These are phyloP conservation scores for Hemaris fuciformis DNA, from an alignment of 2,888 invertebrate genomes.

Conservation along the genomic window DNA sequence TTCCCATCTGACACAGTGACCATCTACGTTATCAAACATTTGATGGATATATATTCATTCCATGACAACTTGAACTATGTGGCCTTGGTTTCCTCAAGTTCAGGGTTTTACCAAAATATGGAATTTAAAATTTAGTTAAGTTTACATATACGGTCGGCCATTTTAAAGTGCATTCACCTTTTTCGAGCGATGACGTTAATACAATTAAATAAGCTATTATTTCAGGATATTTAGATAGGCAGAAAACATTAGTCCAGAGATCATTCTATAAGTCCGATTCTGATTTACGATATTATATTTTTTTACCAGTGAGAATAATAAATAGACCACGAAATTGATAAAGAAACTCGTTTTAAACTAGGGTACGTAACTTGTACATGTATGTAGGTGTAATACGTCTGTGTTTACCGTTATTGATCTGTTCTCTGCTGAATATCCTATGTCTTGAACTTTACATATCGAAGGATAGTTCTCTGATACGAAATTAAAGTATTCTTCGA, in stretches of 20 bases:
- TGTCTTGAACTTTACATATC: conserved; percentile 34
- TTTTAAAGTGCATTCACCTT: no score
- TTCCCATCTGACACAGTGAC: conserved; percentile 84
- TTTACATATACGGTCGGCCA: no score
- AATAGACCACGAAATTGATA: background rate
- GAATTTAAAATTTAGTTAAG: no score
- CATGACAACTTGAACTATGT: no score
- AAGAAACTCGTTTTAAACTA: background rate
- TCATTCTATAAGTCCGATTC: background rate
- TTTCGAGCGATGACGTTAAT: no score
- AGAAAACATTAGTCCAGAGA: no score
- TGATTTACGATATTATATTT: background rate
- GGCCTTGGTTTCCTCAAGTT: no score
- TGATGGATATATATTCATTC: background rate
- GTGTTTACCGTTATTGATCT: conserved; percentile 38
- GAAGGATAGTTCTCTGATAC: conserved; percentile 41
- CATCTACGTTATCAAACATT: conserved; percentile 34
- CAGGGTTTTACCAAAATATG: no score
- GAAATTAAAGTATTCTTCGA: conserved; percentile 42
- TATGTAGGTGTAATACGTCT: background rate
- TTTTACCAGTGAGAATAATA: background rate
- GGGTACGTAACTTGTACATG: background rate
- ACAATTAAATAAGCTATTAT: no score
- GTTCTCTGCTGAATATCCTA: conserved; percentile 43
- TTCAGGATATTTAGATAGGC: no score